Conservation (phyloP, 2,113 vertebrate species). For the Dipodomys merriami region DNA sequence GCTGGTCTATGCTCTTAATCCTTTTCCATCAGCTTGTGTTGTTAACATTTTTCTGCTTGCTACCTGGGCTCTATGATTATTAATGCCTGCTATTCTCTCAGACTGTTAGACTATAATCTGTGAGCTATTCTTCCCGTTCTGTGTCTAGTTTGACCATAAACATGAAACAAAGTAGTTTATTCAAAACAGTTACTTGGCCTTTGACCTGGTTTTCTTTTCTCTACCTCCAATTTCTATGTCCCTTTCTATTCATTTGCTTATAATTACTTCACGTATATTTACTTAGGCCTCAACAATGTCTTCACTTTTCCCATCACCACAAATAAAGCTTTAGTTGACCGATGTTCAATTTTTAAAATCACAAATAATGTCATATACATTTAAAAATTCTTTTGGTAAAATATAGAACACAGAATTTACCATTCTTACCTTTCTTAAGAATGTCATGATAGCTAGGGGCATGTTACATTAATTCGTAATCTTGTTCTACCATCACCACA, state of each 20-base stretch:
- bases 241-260: background rate
- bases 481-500: background rate
- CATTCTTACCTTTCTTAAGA: background rate
- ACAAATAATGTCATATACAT: background rate
- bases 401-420: background rate
- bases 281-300: background rate
- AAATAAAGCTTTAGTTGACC: background rate
- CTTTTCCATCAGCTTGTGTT: background rate
- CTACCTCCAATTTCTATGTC: background rate
- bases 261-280: background rate
- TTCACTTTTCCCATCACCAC: background rate
- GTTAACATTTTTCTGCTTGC: background rate
- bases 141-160: background rate
- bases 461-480: background rate
- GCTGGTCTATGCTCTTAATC: background rate
- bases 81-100: background rate
- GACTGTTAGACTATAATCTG: background rate
- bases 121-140: background rate
- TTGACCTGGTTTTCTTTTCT: background rate
- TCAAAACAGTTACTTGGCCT: background rate
- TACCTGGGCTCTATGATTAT: background rate
- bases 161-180: background rate
- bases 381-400: background rate
- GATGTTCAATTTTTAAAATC: slow-evolving; percentile 10
- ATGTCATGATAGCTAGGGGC: background rate